These are phyloP conservation scores for Noctuana brunneofusca DNA, from an alignment of 2,888 invertebrate genomes.

Conservation along the genomic window DNA sequence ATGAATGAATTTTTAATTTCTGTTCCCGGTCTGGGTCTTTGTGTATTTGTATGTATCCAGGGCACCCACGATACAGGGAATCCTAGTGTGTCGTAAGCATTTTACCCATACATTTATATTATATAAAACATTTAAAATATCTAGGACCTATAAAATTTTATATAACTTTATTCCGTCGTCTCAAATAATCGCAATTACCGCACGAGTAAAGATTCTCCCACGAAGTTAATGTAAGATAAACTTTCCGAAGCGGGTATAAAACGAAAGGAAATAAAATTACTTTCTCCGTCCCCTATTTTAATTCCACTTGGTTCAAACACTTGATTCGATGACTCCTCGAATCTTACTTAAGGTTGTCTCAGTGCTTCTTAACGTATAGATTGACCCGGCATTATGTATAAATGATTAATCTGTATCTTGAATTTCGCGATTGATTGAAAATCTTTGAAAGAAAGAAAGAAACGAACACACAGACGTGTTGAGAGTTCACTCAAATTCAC, in stretches of 20 bases:
- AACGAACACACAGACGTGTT: no score
- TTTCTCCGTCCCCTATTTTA: slow-evolving; percentile 30
- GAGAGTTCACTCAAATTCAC: no score
- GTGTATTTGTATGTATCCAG: no score
- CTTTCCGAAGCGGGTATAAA: slow-evolving; percentile 26
- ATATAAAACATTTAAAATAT: neutral
- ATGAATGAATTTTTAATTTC: no score
- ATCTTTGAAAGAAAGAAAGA: no score
- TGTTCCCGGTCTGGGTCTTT: no score
- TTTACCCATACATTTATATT: no score
- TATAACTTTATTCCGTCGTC: neutral
- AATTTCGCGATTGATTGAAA: no score
- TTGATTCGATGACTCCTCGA: slow-evolving; percentile 32
- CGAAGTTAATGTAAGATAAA: slow-evolving; percentile 30
- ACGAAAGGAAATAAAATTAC: slow-evolving; percentile 34
- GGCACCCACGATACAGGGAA: no score
- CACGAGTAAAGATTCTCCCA: slow-evolving; percentile 18
- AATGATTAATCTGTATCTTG: neutral
- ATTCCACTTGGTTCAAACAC: slow-evolving; percentile 32
- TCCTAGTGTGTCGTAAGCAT: no score
- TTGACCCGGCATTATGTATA: neutral
- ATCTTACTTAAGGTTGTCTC: slow-evolving; percentile 28
- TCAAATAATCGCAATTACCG: slow-evolving; percentile 18
- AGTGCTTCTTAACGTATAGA: slow-evolving; percentile 5
- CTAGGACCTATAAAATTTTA: neutral